Evolutionary conservation across 2,113 vertebrate genomes (phyloP), one percentile per base, ranked within the genome.

Genomic region (Melanostigma gelatinosum): DNA sequence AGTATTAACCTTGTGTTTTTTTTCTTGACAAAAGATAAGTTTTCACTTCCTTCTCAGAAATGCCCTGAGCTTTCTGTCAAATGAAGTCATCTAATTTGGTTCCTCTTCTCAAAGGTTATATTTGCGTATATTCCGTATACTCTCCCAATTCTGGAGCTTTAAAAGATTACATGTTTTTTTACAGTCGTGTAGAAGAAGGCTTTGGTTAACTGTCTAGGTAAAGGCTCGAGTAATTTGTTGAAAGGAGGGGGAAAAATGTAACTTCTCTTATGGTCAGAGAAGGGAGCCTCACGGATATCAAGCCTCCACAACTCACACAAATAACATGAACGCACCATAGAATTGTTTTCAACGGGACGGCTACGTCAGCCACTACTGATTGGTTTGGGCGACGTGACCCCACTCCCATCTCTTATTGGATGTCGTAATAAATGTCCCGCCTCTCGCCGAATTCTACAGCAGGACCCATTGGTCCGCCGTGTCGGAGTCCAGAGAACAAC

Each of bases 381-480:
- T 86, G 83, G 88, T 42, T 44, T 10, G 4, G 1, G 2, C 7
- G 7, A 20, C 27, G 5, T 22, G 40, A 50, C 4, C 6, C 36
- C 8, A 4, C 75, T 29, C 20, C 32, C 48, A 22, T 38, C 50
- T 72, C 4, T 9, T 16, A 87, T 86, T 90, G 89, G 86, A 9
- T 62, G 10, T 18, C 4, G 3, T 5, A 0, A 2, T 4, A n/a
- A 10, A 72, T 1, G 12, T 74, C 84, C 83, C 72, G 83, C 83
- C 81, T 44, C 36, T 6, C 48, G 48, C 0, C 6, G 40, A 74
- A 91, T 88, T 90, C 82, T 82, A 38, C 46, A 64, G 54, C 70
- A 42, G 55, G 7, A 36, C 52, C 74, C 22, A 95, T 94, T 94
- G 88, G 94, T 66, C 80, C 40, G 77, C 42, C 55, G 36, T 54